Conservation (phyloP, 2,113 vertebrate species). For the Tupaia chinensis region DNA sequence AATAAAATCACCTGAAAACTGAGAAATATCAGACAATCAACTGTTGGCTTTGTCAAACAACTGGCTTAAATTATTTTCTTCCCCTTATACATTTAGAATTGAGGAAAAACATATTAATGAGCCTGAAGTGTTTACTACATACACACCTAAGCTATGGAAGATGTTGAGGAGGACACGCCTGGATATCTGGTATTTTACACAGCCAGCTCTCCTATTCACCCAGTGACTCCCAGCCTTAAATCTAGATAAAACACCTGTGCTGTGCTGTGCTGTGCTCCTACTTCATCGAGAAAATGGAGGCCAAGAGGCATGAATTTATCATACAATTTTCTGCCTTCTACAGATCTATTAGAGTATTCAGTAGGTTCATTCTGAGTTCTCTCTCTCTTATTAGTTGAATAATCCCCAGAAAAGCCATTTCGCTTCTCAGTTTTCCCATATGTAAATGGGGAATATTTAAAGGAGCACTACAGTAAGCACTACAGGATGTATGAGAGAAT, state of each 20-base stretch:
- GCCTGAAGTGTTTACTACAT: not conserved
- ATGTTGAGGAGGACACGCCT: not conserved
- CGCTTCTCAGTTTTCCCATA: not conserved
- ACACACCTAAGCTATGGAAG: not conserved
- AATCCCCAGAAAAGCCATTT: not conserved
- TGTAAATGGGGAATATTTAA: not conserved
- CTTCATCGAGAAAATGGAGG: not conserved
- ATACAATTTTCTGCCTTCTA: not conserved
- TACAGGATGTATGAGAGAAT: not conserved
- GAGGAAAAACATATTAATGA: not conserved
- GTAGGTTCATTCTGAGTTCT: not conserved
- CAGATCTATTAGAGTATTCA: not conserved
- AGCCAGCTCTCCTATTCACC: not conserved
- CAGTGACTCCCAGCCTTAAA: not conserved
- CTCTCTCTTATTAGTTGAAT: not conserved
- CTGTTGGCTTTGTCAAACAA: constrained; percentile 17
- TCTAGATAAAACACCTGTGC: not conserved
- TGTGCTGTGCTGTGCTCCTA: not conserved
- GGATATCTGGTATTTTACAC: not conserved
- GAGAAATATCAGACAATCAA: not conserved
- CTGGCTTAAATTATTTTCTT: constrained; percentile 39
- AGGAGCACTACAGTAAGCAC: not conserved
- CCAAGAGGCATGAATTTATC: not conserved
- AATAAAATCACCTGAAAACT: constrained; percentile 59
- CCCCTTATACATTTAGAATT: not conserved